Percentiles rank a stretch among this genome's conserved stretches.
Evolutionary conservation across 2,888 invertebrate genomes (phyloP).

Genomic region (Diaprepes abbreviatus): DNA sequence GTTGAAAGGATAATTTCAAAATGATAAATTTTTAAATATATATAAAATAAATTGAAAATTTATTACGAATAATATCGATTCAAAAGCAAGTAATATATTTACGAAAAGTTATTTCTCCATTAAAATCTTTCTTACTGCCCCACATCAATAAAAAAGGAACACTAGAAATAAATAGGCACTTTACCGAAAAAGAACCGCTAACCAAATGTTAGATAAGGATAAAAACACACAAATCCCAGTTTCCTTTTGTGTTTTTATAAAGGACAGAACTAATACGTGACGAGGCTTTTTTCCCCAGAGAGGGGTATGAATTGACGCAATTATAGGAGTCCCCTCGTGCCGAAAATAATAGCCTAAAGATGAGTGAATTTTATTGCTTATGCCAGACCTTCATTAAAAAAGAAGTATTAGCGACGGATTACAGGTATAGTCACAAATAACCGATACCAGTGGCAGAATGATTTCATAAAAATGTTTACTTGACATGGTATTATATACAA

Average conservation of each 20-base stretch:
- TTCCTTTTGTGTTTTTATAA: conserved; percentile 52
- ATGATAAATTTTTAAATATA: too few species aligned
- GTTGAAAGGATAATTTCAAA: too few species aligned
- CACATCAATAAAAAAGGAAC: conserved; percentile 14
- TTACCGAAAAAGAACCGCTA: conserved; percentile 19
- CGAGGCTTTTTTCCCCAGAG: conserved; percentile 54
- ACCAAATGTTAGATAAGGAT: conserved; percentile 32
- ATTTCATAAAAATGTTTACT: conserved; percentile 10
- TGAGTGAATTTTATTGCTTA: conserved; percentile 55
- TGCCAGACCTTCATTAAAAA: conserved; percentile 50
- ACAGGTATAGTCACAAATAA: conserved; percentile 30
- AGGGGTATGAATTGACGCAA: conserved; percentile 56
- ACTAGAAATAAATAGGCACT: conserved; percentile 24
- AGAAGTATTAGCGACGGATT: conserved; percentile 45
- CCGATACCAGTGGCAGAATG: background rate
- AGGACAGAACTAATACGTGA: conserved; percentile 55
- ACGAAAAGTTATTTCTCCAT: conserved; percentile 8
- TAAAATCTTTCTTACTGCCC: conserved; percentile 6
- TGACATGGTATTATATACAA: too few species aligned
- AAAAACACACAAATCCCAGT: conserved; percentile 46
- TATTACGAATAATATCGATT: too few species aligned
- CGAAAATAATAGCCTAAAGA: conserved; percentile 54
- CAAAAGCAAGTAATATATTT: background rate
- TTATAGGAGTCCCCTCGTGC: conserved; percentile 53
- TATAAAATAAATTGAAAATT: too few species aligned